Percentiles rank a stretch among this genome's conserved stretches.
These are phyloP conservation scores for Cremastinae sp. DNA, from an alignment of 2,888 invertebrate genomes.

Conservation along the genomic window DNA sequence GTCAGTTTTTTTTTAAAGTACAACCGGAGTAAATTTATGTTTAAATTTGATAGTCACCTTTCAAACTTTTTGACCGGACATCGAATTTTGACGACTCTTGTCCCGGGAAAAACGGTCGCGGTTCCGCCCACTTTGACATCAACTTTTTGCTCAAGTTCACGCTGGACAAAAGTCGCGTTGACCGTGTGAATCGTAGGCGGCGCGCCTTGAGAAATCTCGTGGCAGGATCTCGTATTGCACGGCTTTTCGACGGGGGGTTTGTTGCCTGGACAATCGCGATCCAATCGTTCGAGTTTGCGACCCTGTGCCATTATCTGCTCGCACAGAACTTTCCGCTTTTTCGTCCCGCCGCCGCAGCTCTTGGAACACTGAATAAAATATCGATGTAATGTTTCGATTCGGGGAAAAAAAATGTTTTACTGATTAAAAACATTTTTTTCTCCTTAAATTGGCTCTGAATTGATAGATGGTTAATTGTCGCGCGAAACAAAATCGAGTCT, in stretches of 20 bases:
- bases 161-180: conserved; percentile 90
- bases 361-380: conserved; percentile 89
- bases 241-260: conserved; percentile 90
- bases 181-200: conserved; percentile 89
- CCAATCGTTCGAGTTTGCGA: conserved; percentile 90
- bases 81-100: conserved; percentile 92
- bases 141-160: conserved; percentile 89
- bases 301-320: conserved; percentile 96
- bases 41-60: conserved; percentile 74
- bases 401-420: too few species aligned
- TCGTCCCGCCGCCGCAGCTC: conserved; percentile 95
- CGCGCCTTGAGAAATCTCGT: conserved; percentile 85
- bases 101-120: conserved; percentile 94
- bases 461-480: not conserved
- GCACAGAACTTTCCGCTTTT: conserved; percentile 90
- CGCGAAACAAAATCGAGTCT: conserved; percentile 12
- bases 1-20: not conserved
- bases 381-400: too few species aligned
- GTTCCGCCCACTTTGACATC: conserved; percentile 94
- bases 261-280: conserved; percentile 88
- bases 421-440: too few species aligned
- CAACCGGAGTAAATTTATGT: not conserved
- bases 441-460: not conserved
- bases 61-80: conserved; percentile 92
- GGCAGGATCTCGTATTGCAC: conserved; percentile 92